Percentiles rank a stretch among this genome's conserved stretches.
Evolutionary conservation across 2,797 vertebrate genomes (phyloP).

Genomic region (Trematomus bernacchii): DNA sequence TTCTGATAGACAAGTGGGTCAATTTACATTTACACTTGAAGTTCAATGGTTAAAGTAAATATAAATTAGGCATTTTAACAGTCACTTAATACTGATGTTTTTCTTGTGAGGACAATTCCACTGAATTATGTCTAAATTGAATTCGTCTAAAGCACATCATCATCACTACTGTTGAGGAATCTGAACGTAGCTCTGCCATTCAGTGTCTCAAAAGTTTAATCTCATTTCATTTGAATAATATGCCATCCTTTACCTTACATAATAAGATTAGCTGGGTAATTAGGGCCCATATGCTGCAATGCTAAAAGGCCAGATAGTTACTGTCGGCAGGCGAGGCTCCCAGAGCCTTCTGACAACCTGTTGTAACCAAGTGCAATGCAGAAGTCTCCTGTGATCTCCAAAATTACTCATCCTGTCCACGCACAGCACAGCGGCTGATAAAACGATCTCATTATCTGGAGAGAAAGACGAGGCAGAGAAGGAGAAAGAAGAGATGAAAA

Average conservation of each 20-base stretch:
- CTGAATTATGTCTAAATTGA: background rate
- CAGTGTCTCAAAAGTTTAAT: constrained; percentile 40
- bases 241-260: constrained; percentile 43
- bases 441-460: constrained; percentile 71
- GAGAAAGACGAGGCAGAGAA: constrained; percentile 58
- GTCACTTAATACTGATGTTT: background rate
- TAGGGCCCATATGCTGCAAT: constrained; percentile 52
- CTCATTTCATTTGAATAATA: constrained; percentile 35
- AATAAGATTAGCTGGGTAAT: constrained; percentile 63
- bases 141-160: constrained; percentile 24
- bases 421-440: constrained; percentile 68
- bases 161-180: constrained; percentile 1
- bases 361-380: constrained; percentile 79
- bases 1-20: background rate
- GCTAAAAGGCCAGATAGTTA: constrained; percentile 60
- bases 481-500: constrained; percentile 35
- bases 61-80: background rate
- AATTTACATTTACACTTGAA: background rate
- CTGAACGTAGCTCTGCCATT: constrained; percentile 22
- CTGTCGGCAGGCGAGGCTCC: constrained; percentile 50
- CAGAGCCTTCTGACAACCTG: constrained; percentile 76
- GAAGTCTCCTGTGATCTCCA: constrained; percentile 76
- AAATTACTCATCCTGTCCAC: constrained; percentile 77
- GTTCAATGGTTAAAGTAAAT: background rate
- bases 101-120: background rate